Base-by-base conservation (phyloP, 2,113 vertebrate genomes). In the Takifugu bimaculatus region DNA sequence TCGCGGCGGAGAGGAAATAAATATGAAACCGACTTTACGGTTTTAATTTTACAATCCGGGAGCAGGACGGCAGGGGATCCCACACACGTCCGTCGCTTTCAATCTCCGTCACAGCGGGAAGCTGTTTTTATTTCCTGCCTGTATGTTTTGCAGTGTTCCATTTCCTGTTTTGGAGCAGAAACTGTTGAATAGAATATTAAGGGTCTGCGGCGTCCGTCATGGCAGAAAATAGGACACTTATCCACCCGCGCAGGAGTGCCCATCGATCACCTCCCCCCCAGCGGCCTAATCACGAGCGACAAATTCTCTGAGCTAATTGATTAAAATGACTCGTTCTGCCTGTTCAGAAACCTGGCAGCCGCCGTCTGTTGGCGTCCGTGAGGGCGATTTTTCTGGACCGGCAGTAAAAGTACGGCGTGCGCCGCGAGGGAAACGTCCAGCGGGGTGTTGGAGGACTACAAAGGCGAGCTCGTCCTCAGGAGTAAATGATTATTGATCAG, bases 401-500 rank as follows among this genome's bases (percentile, higher is more conserved):
- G 26, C 54, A 60, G 56, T 45, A 55, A 68, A 57, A 55, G 20
- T 20, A 20, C 20, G 20, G 20, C 20, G 20, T 20, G 20, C 20
- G 20, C 20, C 20, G 20, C 20, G 20, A 20, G 20, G 20, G 20
- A 20, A 9, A n/a, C 6, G 7, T 68, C 50, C 35, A 11, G 70
- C n/a, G 55, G 52, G 60, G 44, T 65, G 66, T 52, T 12, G 62
- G 29, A 42, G 20, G 20, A 20, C 20, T 20, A 20, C 20, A 20
- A 20, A 20, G 65, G 65, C 74, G 82, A 55, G 57, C 78, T 80
- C 55, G 60, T 85, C 63, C 80, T 80, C 74, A 54, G 62, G 70
- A 79, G 78, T 85, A 85, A 89, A 90, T 85, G 79, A 81, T 70
- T 87, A 91, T 91, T 87, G 88, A 91, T 91, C 81, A 88, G 78